These are phyloP conservation scores for Phalacrocorax brasilianus DNA, from an alignment of 2,113 vertebrate genomes.

Conservation along the genomic window DNA sequence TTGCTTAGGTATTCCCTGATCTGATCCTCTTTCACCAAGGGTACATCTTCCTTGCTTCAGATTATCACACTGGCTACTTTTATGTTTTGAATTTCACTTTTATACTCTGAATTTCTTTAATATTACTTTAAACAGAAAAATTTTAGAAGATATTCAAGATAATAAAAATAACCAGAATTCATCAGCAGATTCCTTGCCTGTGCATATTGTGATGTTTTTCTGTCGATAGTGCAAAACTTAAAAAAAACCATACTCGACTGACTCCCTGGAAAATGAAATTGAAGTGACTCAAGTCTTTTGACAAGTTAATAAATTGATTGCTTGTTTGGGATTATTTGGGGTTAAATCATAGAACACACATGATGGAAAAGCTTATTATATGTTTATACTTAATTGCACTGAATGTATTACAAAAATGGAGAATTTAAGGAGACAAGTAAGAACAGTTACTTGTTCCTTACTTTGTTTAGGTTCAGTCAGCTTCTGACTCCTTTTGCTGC, in stretches of 20 bases:
- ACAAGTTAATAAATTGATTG: not conserved
- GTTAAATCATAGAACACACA: not conserved
- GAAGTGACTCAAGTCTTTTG: not conserved
- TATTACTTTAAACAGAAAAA: not conserved
- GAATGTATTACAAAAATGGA: not conserved
- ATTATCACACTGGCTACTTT: not conserved
- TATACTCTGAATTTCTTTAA: not conserved
- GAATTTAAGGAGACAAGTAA: not conserved
- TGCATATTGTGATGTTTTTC: not conserved
- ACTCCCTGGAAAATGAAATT: not conserved
- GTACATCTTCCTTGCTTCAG: not conserved
- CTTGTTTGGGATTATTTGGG: not conserved
- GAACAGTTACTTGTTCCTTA: not conserved
- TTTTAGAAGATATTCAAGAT: not conserved
- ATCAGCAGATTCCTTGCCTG: not conserved
- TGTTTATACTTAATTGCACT: not conserved
- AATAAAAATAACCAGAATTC: not conserved
- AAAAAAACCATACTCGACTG: not conserved
- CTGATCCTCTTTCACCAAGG: not conserved
- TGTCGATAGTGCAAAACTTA: not conserved
- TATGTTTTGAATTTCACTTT: not conserved
- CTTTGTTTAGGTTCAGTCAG: not conserved
- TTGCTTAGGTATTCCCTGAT: not conserved
- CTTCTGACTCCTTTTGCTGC: not conserved
- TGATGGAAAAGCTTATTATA: not conserved